Conservation (phyloP, 1,140 invertebrate genomes). For the Camponotus floridanus region DNA sequence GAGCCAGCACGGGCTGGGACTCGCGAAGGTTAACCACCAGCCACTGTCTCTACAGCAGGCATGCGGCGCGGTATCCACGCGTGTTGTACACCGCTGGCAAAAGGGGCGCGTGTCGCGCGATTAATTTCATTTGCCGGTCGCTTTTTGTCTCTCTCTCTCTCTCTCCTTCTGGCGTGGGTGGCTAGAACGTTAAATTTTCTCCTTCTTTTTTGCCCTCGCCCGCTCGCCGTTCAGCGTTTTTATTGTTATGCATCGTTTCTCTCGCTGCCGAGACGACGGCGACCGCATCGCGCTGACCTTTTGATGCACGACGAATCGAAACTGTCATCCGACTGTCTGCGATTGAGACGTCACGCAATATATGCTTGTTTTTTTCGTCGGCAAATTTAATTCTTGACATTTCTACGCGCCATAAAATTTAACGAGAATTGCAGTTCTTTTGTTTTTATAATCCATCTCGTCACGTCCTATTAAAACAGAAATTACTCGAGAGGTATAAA, state of each 20-base stretch:
- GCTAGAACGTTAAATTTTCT: conserved; percentile 4
- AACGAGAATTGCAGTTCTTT: not conserved
- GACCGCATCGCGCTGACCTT: conserved; percentile 43
- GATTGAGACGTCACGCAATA: conserved; percentile 36
- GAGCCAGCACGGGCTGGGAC: conserved; percentile 13
- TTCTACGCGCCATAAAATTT: not conserved
- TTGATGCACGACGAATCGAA: conserved; percentile 34
- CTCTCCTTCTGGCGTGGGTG: not conserved
- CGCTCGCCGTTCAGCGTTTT: conserved; percentile 34
- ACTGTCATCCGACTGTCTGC: conserved; percentile 8
- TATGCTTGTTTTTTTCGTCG: conserved; percentile 21
- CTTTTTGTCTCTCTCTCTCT: conserved; percentile 35
- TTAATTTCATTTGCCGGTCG: conserved; percentile 67
- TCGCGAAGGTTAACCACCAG: conserved; percentile 66
- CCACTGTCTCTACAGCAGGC: conserved; percentile 42
- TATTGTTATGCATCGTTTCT: conserved; percentile 40
- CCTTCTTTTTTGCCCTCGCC: conserved; percentile 31
- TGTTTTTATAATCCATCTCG: not conserved
- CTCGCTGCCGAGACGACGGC: conserved; percentile 15
- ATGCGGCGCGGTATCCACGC: conserved; percentile 46
- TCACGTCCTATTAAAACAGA: not conserved
- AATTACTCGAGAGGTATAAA: not conserved
- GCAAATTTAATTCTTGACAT: conserved; percentile 8
- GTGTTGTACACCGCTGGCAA: conserved; percentile 59
- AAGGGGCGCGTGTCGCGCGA: conserved; percentile 64